phyloP scores from a whole-genome alignment of 2,113 vertebrate species.

The Tachycineta bicolor region DNA sequence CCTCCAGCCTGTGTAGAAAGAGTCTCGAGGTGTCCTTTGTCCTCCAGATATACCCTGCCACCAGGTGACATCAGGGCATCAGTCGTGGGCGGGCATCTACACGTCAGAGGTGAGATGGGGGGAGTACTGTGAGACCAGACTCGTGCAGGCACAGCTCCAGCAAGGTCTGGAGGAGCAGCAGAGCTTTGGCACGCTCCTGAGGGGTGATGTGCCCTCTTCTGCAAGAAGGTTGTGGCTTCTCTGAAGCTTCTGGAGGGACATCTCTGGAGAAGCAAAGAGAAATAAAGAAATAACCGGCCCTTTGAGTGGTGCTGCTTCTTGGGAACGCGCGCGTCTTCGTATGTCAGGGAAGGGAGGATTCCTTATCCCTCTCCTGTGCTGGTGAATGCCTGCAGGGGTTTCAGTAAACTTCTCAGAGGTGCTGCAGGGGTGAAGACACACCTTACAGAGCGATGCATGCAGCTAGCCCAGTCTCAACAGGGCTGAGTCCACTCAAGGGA shows the following conservation, averaged over 20 bases:
- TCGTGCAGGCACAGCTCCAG: not conserved
- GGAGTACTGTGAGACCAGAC: not conserved
- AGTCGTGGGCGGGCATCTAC: not conserved
- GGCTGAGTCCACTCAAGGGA: fast-evolving
- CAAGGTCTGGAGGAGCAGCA: not conserved
- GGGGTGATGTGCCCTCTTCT: not conserved
- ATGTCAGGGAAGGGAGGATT: not conserved
- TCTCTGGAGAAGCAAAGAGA: not conserved
- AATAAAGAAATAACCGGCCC: not conserved
- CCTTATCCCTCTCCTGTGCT: not conserved
- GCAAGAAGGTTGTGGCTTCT: not conserved
- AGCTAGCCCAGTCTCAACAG: not conserved
- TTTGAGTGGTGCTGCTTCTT: not conserved
- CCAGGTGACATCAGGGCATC: constrained; percentile 21
- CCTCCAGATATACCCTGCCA: constrained; percentile 59
- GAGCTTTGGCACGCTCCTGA: fast-evolving
- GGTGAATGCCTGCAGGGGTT: not conserved
- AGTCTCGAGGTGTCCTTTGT: constrained; percentile 27
- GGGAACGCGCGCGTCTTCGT: not conserved
- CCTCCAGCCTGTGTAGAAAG: not conserved
- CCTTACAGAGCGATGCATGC: fast-evolving
- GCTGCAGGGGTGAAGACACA: not conserved
- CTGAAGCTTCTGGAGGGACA: not conserved
- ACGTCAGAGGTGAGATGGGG: fast-evolving
- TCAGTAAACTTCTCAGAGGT: not conserved